phyloP scores from a whole-genome alignment of 2,797 vertebrate genomes.

The Aplochiton taeniatus region DNA sequence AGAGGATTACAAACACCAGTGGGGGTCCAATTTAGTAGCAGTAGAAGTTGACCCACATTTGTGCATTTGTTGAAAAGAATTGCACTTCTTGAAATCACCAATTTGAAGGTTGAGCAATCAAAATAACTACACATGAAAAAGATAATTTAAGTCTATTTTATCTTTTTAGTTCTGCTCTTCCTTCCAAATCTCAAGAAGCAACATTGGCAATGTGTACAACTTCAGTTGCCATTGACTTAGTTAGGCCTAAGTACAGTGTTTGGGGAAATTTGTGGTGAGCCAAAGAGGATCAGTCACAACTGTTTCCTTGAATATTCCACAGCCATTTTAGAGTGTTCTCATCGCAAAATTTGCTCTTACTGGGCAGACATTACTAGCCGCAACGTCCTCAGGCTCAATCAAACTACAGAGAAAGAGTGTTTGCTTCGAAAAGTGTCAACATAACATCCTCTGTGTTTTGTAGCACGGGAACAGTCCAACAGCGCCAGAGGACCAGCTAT shows the following conservation, averaged over 20 bases:
- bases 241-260: constrained; percentile 22
- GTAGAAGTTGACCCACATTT: constrained; percentile 61
- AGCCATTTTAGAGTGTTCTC: neutral
- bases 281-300: neutral
- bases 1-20: constrained; percentile 49
- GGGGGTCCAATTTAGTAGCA: constrained; percentile 49
- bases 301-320: neutral
- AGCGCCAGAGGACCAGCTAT: too few species aligned
- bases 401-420: too few species aligned
- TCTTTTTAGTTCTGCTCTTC: too few species aligned
- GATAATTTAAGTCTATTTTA: too few species aligned
- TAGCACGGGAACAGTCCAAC: too few species aligned
- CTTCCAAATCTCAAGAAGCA: too few species aligned
- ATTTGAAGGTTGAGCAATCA: constrained; percentile 26
- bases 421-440: too few species aligned
- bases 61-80: constrained; percentile 33
- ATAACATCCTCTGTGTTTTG: too few species aligned
- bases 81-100: constrained; percentile 32
- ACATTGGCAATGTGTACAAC: too few species aligned
- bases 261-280: constrained; percentile 26
- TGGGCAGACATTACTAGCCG: neutral
- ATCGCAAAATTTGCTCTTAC: neutral
- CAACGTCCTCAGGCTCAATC: too few species aligned
- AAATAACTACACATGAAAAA: neutral
- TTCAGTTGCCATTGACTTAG: neutral